Evolutionary conservation across 2,113 vertebrate genomes (phyloP), one percentile per base, ranked within the genome.

Genomic region (Aptenodytes forsteri): DNA sequence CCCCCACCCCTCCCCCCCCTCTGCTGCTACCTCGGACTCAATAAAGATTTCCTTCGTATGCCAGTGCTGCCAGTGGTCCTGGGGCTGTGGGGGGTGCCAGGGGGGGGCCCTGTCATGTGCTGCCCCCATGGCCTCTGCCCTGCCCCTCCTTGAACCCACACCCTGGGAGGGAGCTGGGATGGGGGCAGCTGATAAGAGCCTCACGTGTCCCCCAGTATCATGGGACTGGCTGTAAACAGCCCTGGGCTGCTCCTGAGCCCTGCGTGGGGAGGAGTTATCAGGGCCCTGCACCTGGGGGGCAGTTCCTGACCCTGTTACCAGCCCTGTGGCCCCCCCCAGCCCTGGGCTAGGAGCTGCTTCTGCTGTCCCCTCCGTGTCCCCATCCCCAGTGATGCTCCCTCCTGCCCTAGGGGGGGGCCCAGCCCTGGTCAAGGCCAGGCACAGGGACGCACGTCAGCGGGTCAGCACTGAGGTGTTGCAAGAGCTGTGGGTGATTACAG

Each of bases 1-100:
- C 25, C 54, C 38, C 56, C 16, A 6, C 2, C 7, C 71, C 5
- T 12, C 71, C 62, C 54, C 19, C 14, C n/a, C 90, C 42, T 14
- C 83, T 50, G 89, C 93, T 95, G 96, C 96, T 96, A 96, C 96
- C 96, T 96, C 96, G 49, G 64, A 87, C 59, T 87, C 50, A 95
- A 96, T 96, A 97, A 97, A 97, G 46, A 46, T 54, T 86, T 90
- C 62, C 83, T 95, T 95, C 2, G 2, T 92, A 89, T 0, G 6
- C 46, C 23, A 25, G 75, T 1, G 47, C 13, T 86, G 64, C 19
- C 9, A 7, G 8, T 86, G 62, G 1, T 52, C 32, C 16, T 58
- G 56, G 61, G 59, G 19, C 8, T 21, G 44, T 20, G 38, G 61
- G 26, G 20, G 23, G n/a, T 2, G 22, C 0, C 0, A 11, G 12